phyloP scores from a whole-genome alignment of 2,797 vertebrate species.

The Lutjanus argentimaculatus region DNA sequence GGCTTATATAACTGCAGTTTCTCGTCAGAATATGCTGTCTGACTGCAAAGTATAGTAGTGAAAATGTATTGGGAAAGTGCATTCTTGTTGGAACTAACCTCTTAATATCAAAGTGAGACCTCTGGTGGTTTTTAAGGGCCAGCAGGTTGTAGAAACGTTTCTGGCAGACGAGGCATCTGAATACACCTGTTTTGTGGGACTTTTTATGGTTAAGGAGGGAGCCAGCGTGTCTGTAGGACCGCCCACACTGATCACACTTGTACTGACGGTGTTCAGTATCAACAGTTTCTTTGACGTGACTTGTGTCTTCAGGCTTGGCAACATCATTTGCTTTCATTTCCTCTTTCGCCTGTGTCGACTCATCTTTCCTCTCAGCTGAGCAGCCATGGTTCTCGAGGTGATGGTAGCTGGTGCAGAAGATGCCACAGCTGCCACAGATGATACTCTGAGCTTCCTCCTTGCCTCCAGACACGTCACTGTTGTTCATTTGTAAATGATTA shows the following conservation, averaged over 20 bases:
- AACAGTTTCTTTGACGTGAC: slow-evolving; percentile 43
- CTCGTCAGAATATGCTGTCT: too few species aligned
- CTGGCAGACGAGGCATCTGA: slow-evolving; percentile 92
- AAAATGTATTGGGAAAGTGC: not conserved
- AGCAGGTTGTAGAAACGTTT: slow-evolving; percentile 94
- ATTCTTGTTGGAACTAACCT: slow-evolving; percentile 78
- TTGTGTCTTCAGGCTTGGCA: slow-evolving; percentile 21
- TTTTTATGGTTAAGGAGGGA: slow-evolving; percentile 95
- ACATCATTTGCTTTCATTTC: slow-evolving; percentile 52
- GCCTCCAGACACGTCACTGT: slow-evolving; percentile 16
- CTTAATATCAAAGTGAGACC: slow-evolving; percentile 93
- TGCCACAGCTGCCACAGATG: slow-evolving; percentile 86
- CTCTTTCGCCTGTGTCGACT: slow-evolving; percentile 42
- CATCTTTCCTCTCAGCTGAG: slow-evolving; percentile 57
- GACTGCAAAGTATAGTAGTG: too few species aligned
- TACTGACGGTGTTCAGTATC: slow-evolving; percentile 82
- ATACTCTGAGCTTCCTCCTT: slow-evolving; percentile 80
- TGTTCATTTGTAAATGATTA: slow-evolving; percentile 25
- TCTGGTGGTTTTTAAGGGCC: slow-evolving; percentile 95
- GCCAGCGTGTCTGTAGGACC: slow-evolving; percentile 91
- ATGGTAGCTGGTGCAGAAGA: slow-evolving; percentile 80
- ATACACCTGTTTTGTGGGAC: slow-evolving; percentile 93
- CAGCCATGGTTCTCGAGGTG: slow-evolving; percentile 84
- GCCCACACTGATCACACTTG: slow-evolving; percentile 91
- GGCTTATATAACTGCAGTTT: too few species aligned